A percentile compares a stretch with the other conserved stretches of the same genome.
These are phyloP conservation scores for Drosophila dives DNA, from an alignment of 2,888 invertebrate genomes.

Conservation along the genomic window DNA sequence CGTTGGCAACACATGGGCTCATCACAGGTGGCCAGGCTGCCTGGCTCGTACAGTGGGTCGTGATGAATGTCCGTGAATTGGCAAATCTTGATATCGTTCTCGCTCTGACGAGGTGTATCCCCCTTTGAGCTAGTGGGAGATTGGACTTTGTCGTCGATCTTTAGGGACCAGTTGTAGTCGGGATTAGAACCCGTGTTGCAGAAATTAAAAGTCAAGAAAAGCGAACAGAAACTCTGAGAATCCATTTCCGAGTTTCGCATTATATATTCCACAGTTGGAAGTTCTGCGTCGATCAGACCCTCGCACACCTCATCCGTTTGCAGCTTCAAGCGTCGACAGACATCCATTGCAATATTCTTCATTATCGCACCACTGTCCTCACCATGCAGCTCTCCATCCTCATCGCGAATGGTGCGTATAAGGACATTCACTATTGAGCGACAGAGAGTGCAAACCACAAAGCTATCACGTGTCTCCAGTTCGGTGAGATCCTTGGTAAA, in stretches of 20 bases:
- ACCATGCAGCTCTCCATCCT: constrained; percentile 84
- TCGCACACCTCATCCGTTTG: constrained; percentile 87
- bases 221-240: constrained; percentile 84
- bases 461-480: constrained; percentile 66
- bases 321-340: constrained; percentile 87
- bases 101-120: constrained; percentile 60
- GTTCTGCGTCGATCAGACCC: constrained; percentile 87
- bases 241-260: constrained; percentile 85
- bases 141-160: constrained; percentile 48
- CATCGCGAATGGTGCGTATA: constrained; percentile 85
- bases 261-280: constrained; percentile 88
- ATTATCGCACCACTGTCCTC: constrained; percentile 76
- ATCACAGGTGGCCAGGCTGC: constrained; percentile 89
- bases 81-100: constrained; percentile 72
- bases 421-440: constrained; percentile 72
- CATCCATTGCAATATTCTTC: constrained; percentile 82
- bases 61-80: constrained; percentile 88
- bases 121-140: constrained; percentile 67
- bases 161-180: constrained; percentile 77
- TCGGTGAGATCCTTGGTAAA: constrained; percentile 67
- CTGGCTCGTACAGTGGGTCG: constrained; percentile 90
- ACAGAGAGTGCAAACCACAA: constrained; percentile 77
- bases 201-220: constrained; percentile 76
- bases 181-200: constrained; percentile 67
- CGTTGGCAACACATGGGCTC: constrained; percentile 92